Evolutionary conservation across 2,888 invertebrate species (phyloP), one percentile per base, ranked within the genome.

Genomic region (Polydrusus pterygomalis): DNA sequence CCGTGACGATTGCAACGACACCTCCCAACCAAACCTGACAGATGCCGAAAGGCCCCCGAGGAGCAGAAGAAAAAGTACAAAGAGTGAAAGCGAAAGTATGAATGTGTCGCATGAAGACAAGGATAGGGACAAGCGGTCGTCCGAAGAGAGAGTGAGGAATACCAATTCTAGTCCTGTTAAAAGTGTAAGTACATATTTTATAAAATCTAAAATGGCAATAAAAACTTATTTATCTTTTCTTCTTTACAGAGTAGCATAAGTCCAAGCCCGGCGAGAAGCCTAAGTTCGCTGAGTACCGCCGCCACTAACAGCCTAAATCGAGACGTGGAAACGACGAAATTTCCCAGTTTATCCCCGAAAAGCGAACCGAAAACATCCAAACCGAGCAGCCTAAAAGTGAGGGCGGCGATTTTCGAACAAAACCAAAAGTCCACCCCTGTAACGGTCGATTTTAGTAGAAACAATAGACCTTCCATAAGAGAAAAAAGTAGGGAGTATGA

Each of bases 401-500:
- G 84, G 18, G 84, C 85, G 7, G 85, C 85, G 17, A 83, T 85
- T 62, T 85, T 85, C 77, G 86, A 86, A 71, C 82, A 82, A 70
- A 81, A 78, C 69, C 82, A 82, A 72, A 82, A 81, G 78, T 58
- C 71, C 9, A 70, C 77, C 6, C 80, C 80, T 0, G 77, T 79
- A 0, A 74, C 74, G 10, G 56, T 74, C 1, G 75, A 77, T 25
- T 77, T 72, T 15, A 69, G 62, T 51, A 79, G 79, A 15, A 54
- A 20, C 58, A 78, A 75, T 49, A 67, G 80, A 51, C 20, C 79
- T 9, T 77, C 80, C 11, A 7, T 74, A 18, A 73, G 65, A 51
- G 78, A 79, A 45, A 65, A 56, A 30, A 73, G 34, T 60, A 78
- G 77, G 74, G 79, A 73, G 67, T 78, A 75, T 56, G 80, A 80